A percentile compares a stretch with the other conserved stretches of the same genome.
Conservation (phyloP, 2,113 vertebrate species). For the Mormyrus lacerda region DNA sequence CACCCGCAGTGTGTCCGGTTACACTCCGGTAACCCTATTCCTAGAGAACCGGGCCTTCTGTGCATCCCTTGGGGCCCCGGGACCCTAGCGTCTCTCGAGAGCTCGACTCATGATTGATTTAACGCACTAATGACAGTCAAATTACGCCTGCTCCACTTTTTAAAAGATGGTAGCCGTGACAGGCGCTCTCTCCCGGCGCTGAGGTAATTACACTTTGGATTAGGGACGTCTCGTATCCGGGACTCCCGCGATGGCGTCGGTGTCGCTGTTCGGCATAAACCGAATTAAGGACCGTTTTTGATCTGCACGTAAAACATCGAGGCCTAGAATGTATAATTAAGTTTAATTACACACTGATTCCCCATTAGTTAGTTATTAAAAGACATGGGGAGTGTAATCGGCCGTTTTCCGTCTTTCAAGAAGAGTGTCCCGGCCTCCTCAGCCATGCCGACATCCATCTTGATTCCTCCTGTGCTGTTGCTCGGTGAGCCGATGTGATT, state of each 20-base stretch:
- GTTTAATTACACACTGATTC: constrained; percentile 1
- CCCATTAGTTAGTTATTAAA: background rate
- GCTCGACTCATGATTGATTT: constrained; percentile 13
- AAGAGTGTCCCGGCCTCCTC: background rate
- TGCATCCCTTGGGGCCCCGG: background rate
- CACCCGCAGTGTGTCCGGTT: background rate
- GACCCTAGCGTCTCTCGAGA: background rate
- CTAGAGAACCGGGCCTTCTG: background rate
- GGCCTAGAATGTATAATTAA: background rate
- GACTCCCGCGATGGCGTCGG: background rate
- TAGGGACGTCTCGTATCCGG: constrained; percentile 4
- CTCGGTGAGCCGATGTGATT: background rate
- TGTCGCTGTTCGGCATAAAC: background rate
- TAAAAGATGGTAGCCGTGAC: background rate
- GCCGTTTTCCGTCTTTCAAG: background rate
- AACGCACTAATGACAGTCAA: constrained; percentile 7
- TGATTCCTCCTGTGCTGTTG: background rate
- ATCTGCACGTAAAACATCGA: background rate
- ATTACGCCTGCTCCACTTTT: constrained; percentile 8
- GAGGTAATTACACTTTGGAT: constrained; percentile 16
- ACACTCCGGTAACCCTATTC: constrained; percentile 5
- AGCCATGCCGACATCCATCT: background rate
- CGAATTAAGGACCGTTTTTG: background rate
- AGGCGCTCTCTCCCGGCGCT: background rate
- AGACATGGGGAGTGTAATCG: background rate